Evolutionary conservation across 1,140 invertebrate species (phyloP).

Genomic region (Pseudomyrmex pallidus): DNA sequence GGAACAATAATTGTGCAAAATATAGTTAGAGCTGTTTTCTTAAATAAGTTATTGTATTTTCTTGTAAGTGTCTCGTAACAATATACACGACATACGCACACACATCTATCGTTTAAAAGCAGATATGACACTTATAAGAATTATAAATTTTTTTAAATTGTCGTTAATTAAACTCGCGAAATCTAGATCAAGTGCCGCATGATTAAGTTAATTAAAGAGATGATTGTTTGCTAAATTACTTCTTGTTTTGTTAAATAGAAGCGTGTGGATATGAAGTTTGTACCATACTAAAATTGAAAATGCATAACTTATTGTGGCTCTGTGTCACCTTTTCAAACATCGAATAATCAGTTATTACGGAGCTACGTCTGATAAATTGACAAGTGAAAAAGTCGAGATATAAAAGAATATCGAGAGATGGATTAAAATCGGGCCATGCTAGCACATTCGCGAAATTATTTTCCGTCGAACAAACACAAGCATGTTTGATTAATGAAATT

Average conservation of each 20-base stretch:
- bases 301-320: background rate
- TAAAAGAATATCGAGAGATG: slow-evolving; percentile 36
- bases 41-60: background rate
- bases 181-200: background rate
- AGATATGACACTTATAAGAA: background rate
- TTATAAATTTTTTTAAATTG: background rate
- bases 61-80: background rate
- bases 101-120: background rate
- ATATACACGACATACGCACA: background rate
- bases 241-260: background rate
- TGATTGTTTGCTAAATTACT: slow-evolving; percentile 6
- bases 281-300: background rate
- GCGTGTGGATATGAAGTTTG: background rate
- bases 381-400: background rate
- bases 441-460: slow-evolving; percentile 35
- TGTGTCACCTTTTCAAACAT: background rate
- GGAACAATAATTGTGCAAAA: background rate
- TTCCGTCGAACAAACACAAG: background rate
- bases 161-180: background rate
- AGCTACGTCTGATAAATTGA: background rate
- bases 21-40: background rate
- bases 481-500: slow-evolving; percentile 51
- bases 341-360: slow-evolving; percentile 21
- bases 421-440: slow-evolving; percentile 23
- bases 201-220: background rate